Evolutionary conservation across 2,113 vertebrate genomes (phyloP).

Genomic region (Chaetops frenatus): DNA sequence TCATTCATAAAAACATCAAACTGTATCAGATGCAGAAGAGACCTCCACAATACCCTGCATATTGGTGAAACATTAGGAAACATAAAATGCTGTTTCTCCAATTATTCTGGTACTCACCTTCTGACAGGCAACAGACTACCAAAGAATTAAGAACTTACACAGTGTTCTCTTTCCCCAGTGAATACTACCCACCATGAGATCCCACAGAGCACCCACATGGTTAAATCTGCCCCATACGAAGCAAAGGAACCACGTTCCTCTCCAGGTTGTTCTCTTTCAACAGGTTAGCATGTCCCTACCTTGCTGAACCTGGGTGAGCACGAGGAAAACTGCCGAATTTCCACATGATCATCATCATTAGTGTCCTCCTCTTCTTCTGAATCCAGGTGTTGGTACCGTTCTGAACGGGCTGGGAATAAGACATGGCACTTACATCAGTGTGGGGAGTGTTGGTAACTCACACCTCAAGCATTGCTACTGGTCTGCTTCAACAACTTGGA

Average conservation of each 20-base stretch:
- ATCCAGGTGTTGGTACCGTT: constrained; percentile 91
- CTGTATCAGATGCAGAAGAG: not conserved
- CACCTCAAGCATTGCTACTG: not conserved
- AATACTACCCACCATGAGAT: not conserved
- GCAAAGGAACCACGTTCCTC: not conserved
- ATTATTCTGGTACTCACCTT: not conserved
- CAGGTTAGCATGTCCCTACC: constrained; percentile 58
- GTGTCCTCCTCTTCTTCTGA: constrained; percentile 96
- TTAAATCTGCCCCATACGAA: not conserved
- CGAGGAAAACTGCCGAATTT: constrained; percentile 95
- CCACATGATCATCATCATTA: constrained; percentile 90
- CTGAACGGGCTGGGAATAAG: constrained; percentile 82
- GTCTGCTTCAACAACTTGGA: not conserved
- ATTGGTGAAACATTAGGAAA: not conserved
- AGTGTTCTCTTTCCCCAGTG: not conserved
- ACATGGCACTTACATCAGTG: not conserved
- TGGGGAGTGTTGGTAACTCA: not conserved
- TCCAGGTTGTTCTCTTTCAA: not conserved
- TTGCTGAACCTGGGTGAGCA: constrained; percentile 96
- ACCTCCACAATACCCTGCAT: not conserved
- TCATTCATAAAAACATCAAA: not conserved
- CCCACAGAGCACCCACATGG: not conserved
- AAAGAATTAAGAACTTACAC: not conserved
- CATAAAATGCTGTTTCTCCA: not conserved
- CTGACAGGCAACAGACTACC: not conserved